A percentile compares a stretch with the other conserved stretches of the same genome.
These are phyloP conservation scores for Trichoplax adhaerens DNA, from an alignment of 37 sponge, comb jelly and placozoan species.

Conservation along the genomic window DNA sequence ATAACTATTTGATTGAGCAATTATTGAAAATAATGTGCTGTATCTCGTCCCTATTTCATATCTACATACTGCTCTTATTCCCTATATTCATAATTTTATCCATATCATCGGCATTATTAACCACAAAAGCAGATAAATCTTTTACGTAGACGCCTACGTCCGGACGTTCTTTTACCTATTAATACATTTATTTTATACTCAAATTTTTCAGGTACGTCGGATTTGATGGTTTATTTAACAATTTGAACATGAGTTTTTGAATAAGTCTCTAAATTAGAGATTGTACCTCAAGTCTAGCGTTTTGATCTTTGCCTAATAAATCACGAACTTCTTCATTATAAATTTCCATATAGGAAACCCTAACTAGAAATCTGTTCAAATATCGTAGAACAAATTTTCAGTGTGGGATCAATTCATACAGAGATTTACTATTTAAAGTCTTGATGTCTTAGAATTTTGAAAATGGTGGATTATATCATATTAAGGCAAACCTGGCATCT, in stretches of 20 bases:
- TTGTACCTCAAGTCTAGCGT: slow-evolving; percentile 37
- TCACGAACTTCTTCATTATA: slow-evolving; percentile 97
- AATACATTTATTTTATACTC: background rate
- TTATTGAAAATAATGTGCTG: background rate
- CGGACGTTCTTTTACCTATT: slow-evolving; percentile 71
- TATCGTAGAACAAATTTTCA: background rate
- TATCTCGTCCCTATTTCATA: background rate
- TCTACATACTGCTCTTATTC: slow-evolving; percentile 47
- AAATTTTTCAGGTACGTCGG: background rate
- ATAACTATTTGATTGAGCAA: background rate
- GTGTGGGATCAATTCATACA: background rate
- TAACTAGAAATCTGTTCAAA: slow-evolving; percentile 62
- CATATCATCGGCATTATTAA: slow-evolving; percentile 86
- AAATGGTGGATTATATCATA: background rate
- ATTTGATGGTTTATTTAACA: background rate
- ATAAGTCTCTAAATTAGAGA: background rate
- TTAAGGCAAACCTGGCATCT: slow-evolving; percentile 28
- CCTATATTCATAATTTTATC: slow-evolving; percentile 72
- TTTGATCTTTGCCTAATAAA: slow-evolving; percentile 48
- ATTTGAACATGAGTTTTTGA: slow-evolving; percentile 2
- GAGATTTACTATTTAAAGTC: background rate
- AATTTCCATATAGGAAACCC: slow-evolving; percentile 88
- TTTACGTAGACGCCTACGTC: slow-evolving; percentile 95
- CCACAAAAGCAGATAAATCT: slow-evolving; percentile 63
- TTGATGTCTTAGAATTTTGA: background rate